A percentile compares a stretch with the other conserved stretches of the same genome.
Evolutionary conservation across 2,797 vertebrate genomes (phyloP).

Genomic region (Hoplostethus atlanticus): DNA sequence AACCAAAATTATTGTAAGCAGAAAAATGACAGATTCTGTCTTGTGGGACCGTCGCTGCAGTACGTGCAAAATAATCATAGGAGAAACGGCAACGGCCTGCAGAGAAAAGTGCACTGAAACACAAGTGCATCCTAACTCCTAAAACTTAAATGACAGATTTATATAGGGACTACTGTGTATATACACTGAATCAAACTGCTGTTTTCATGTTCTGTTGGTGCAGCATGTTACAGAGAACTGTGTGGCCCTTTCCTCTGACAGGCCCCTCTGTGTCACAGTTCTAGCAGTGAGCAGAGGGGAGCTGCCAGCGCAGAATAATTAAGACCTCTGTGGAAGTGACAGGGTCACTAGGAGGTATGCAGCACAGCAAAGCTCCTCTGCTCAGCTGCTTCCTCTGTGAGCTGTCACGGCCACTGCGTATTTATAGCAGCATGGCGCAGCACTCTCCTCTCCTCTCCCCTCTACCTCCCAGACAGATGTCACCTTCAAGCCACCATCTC

Average conservation of each 20-base stretch:
- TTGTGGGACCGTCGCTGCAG: slow-evolving; percentile 14
- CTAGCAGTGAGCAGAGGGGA: slow-evolving; percentile 74
- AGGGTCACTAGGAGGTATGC: slow-evolving; percentile 83
- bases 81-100: slow-evolving; percentile 23
- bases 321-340: slow-evolving; percentile 87
- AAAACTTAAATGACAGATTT: slow-evolving; percentile 43
- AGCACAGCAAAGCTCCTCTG: slow-evolving; percentile 78
- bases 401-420: slow-evolving; percentile 81
- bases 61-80: slow-evolving; percentile 44
- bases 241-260: slow-evolving; percentile 68
- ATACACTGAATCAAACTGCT: slow-evolving; percentile 33
- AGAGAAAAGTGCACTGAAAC: neutral
- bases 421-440: slow-evolving; percentile 81
- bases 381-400: slow-evolving; percentile 86
- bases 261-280: slow-evolving; percentile 61
- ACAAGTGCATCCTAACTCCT: slow-evolving; percentile 11
- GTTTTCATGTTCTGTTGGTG: slow-evolving; percentile 59
- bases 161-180: slow-evolving; percentile 22
- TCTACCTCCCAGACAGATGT: slow-evolving; percentile 83
- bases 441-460: slow-evolving; percentile 51
- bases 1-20: slow-evolving; percentile 3
- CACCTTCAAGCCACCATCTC: slow-evolving; percentile 83
- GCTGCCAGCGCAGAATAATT: slow-evolving; percentile 83
- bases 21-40: slow-evolving; percentile 20
- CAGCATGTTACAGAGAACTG: slow-evolving; percentile 48